Evolutionary conservation across 1,140 invertebrate species (phyloP).

Genomic region (Whitmania pigra): DNA sequence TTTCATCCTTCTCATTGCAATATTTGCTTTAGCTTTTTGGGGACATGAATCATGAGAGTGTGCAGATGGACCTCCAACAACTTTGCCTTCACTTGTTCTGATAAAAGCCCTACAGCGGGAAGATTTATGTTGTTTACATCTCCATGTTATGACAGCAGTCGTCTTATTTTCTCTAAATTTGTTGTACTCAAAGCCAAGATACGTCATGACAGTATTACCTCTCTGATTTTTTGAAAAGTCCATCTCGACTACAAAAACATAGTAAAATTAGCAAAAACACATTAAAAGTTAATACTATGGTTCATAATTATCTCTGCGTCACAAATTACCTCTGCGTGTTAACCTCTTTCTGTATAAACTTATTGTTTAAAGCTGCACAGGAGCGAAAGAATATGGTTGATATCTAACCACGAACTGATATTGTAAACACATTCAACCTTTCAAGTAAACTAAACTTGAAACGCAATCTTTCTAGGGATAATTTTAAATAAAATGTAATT

Average conservation of each 20-base stretch:
- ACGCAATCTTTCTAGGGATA: no score
- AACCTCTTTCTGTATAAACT: no score
- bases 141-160: neutral
- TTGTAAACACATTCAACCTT: no score
- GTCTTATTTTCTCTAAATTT: neutral
- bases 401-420: no score
- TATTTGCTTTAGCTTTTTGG: constrained; percentile 2
- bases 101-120: neutral
- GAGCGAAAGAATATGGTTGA: no score
- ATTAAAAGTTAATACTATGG: no score
- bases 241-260: neutral
- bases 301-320: no score
- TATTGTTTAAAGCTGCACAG: no score
- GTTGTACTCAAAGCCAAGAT: neutral
- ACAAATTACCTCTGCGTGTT: no score
- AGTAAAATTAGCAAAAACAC: neutral
- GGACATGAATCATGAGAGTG: constrained; percentile 3
- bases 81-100: neutral
- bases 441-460: no score
- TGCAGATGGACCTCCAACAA: neutral
- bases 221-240: neutral
- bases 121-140: neutral
- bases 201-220: neutral
- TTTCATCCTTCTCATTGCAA: neutral
- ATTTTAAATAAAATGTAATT: no score